Percentiles rank a stretch among this genome's conserved stretches.
phyloP scores from a whole-genome alignment of 2,888 invertebrate genomes.

The Helleia helle region DNA sequence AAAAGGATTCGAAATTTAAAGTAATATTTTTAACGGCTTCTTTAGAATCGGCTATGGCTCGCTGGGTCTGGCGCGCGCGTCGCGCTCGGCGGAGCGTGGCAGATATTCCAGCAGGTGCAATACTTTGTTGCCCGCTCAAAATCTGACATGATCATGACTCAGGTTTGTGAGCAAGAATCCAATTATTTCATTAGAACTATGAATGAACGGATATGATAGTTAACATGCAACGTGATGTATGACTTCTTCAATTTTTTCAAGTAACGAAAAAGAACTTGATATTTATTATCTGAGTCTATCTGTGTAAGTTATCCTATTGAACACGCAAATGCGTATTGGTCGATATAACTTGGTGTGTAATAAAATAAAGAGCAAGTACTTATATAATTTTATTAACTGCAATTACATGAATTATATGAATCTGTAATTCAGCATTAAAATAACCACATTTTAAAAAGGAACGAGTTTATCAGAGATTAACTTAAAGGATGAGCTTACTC shows the following conservation, averaged over 20 bases:
- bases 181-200: constrained; percentile 13
- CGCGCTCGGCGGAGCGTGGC: constrained; percentile 40
- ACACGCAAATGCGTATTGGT: too few species aligned
- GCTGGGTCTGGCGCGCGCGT: constrained; percentile 15
- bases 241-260: background rate
- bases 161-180: constrained; percentile 10
- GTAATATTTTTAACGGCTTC: constrained; percentile 15
- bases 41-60: constrained; percentile 12
- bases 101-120: constrained; percentile 32
- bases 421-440: too few species aligned
- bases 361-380: too few species aligned
- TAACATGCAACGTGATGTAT: constrained; percentile 9
- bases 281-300: too few species aligned
- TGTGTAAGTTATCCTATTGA: too few species aligned
- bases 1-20: constrained; percentile 10
- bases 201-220: constrained; percentile 15
- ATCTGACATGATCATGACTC: constrained; percentile 4
- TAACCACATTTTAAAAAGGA: too few species aligned
- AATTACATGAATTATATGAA: too few species aligned
- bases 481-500: too few species aligned
- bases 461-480: too few species aligned
- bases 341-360: too few species aligned
- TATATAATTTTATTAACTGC: too few species aligned
- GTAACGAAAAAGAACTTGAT: background rate
- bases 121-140: constrained; percentile 8